phyloP scores from a whole-genome alignment of 2,797 vertebrate species.

The Distichodus sexfasciatus region DNA sequence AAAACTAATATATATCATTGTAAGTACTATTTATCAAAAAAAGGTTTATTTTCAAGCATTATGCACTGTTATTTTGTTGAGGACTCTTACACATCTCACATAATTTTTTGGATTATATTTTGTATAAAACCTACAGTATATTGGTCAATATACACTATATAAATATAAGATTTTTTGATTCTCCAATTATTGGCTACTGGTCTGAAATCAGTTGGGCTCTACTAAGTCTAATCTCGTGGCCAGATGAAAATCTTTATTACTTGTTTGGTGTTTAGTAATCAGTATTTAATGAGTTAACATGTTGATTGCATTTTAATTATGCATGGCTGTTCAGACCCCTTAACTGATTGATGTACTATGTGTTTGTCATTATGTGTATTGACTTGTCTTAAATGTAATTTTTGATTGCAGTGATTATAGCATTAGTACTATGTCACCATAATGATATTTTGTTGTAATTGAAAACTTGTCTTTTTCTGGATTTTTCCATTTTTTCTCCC shows the following conservation, averaged over 20 bases:
- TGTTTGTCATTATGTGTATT: not conserved
- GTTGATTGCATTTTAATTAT: not conserved
- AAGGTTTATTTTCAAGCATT: no score
- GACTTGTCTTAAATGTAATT: not conserved
- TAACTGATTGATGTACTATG: not conserved
- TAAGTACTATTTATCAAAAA: no score
- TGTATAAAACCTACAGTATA: no score
- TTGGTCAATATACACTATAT: not conserved
- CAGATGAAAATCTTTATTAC: not conserved
- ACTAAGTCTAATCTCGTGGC: not conserved
- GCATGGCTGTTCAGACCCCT: not conserved
- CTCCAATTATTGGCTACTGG: no score
- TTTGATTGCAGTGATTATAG: not conserved
- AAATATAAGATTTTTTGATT: not conserved
- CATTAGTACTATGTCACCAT: not conserved
- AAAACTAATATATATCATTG: no score
- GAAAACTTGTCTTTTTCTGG: not conserved
- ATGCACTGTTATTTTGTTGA: no score
- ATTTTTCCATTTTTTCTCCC: constrained; percentile 11
- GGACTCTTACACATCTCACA: no score
- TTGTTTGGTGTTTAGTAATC: not conserved
- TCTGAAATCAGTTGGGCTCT: no score
- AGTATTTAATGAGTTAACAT: not conserved
- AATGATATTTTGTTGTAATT: not conserved
- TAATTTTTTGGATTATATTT: no score